Percentiles rank a stretch among this genome's conserved stretches.
Conservation (phyloP, 2,113 vertebrate species). For the Daboia siamensis region DNA sequence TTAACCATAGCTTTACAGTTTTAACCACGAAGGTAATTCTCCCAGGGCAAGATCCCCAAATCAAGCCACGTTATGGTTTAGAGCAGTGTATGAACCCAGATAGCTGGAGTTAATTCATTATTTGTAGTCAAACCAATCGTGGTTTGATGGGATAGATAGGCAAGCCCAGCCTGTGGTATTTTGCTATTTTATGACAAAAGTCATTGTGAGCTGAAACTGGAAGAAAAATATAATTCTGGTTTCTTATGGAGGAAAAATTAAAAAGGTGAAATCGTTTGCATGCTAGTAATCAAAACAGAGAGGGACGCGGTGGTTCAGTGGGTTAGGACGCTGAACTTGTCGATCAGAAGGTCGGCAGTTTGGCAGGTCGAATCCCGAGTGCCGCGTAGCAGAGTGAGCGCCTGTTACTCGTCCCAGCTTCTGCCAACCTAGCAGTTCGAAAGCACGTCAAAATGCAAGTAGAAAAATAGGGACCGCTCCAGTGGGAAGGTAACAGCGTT, state of each 20-base stretch:
- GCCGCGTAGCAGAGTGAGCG: too few species aligned
- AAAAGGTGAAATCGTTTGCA: not conserved
- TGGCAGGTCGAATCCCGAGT: too few species aligned
- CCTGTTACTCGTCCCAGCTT: too few species aligned
- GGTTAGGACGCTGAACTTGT: too few species aligned
- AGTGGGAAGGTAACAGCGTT: too few species aligned
- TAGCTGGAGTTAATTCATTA: not conserved
- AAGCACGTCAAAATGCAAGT: too few species aligned
- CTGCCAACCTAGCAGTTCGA: too few species aligned
- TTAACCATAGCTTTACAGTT: not conserved
- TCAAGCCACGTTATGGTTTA: not conserved
- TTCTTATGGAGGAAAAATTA: not conserved
- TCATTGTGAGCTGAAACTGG: not conserved
- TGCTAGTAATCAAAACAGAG: not conserved
- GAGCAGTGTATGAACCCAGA: not conserved
- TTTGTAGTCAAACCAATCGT: not conserved
- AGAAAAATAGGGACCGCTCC: too few species aligned
- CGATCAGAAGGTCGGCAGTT: too few species aligned
- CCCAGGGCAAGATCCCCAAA: not conserved
- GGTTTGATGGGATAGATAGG: not conserved
- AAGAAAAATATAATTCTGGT: not conserved
- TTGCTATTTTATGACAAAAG: not conserved
- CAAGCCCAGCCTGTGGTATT: not conserved
- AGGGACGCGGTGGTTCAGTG: too few species aligned
- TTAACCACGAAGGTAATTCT: not conserved